These are phyloP conservation scores for human DNA, from an alignment of 2,113 vertebrate species.

Conservation along the genomic window DNA sequence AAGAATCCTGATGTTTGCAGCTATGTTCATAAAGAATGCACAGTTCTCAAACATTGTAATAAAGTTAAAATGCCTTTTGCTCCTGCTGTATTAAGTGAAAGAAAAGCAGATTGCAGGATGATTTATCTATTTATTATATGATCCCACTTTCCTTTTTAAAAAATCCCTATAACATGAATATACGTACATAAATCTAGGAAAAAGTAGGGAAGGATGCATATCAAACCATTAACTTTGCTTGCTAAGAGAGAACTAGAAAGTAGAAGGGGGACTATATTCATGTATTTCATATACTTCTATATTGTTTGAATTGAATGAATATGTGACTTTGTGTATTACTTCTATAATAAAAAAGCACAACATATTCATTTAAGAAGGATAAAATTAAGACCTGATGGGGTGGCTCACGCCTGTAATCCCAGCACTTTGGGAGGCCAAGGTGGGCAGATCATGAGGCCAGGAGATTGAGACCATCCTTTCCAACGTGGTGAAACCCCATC, in stretches of 20 bases:
- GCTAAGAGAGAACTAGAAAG: neutral
- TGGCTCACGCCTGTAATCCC: too few relatives aligned
- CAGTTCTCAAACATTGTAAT: neutral
- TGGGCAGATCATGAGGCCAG: too few relatives aligned
- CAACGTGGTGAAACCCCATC: too few relatives aligned
- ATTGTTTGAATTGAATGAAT: neutral
- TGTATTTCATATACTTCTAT: neutral
- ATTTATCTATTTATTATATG: neutral
- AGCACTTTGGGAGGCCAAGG: too few relatives aligned
- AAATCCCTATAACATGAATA: neutral
- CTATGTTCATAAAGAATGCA: constrained; percentile 3
- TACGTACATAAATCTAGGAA: neutral
- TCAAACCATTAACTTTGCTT: neutral
- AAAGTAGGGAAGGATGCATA: neutral
- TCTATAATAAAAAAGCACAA: neutral
- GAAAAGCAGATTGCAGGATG: neutral
- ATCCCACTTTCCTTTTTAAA: neutral
- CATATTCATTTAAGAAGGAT: neutral
- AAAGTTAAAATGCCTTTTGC: neutral
- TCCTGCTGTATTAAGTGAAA: neutral
- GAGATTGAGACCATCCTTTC: too few relatives aligned
- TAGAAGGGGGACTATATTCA: neutral
- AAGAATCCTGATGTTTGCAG: neutral
- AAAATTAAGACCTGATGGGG: neutral
- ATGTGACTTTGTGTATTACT: neutral